Conservation (phyloP, 2,113 vertebrate genomes). For the Crocuta crocuta region DNA sequence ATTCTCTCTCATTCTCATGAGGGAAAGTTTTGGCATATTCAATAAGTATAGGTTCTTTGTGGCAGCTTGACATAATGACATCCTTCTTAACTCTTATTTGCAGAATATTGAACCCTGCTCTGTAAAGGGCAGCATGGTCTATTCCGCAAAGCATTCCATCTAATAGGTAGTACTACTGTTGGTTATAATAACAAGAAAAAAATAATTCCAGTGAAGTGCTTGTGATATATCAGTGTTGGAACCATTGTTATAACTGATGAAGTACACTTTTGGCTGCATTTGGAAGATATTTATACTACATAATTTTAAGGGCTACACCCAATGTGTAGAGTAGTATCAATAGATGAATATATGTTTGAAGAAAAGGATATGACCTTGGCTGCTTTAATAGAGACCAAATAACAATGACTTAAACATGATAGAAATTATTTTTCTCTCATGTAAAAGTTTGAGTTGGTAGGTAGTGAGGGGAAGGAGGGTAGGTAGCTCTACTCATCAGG, state of each 20-base stretch:
- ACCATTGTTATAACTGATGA: background rate
- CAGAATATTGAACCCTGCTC: background rate
- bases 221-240: background rate
- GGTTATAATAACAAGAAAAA: background rate
- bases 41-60: background rate
- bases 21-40: background rate
- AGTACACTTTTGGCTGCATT: slow-evolving; percentile 15
- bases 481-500: background rate
- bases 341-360: background rate
- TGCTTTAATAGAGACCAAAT: background rate
- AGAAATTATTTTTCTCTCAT: background rate
- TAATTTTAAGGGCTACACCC: background rate
- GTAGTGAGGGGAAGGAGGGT: background rate
- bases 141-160: background rate
- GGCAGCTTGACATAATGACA: background rate
- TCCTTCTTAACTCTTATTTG: slow-evolving; percentile 1
- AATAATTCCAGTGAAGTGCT: background rate
- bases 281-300: slow-evolving; percentile 6
- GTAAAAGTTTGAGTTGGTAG: background rate
- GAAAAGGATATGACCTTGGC: background rate
- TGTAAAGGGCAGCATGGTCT: background rate
- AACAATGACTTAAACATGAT: background rate
- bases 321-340: background rate
- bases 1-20: background rate
- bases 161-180: background rate